Evolutionary conservation across 2,113 vertebrate species (phyloP), one percentile per base, ranked within the genome.

Genomic region (Arenaria interpres): DNA sequence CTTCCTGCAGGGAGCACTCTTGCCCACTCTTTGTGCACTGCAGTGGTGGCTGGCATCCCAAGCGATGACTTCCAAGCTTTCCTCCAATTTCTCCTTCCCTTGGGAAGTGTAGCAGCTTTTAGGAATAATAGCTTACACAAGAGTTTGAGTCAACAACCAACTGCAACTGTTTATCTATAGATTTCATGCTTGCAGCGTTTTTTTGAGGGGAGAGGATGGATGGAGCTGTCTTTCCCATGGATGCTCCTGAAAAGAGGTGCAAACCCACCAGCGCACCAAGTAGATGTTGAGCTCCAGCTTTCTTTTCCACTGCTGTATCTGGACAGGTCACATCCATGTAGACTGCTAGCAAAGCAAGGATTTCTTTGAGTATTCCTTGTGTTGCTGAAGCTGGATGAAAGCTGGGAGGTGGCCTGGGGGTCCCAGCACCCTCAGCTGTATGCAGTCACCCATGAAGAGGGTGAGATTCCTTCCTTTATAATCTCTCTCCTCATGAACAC

Each of bases 1-100:
- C 62, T 30, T 95, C 85, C 96, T 88, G 71, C 88, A 93, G 71
- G 37, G 85, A 85, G 74, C 75, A 79, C 53, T 89, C 96, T 88
- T 95, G 73, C 74, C 89, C 81, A 63, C 91, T 88, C 71, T 63
- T 46, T 82, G 74, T 57, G 18, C 0, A 3, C 53, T 1, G 5
- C 63, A 75, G 48, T 66, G 59, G 12, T 67, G 79, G 53, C 78
- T 91, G 78, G 85, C 75, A 85, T 68, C 82, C 85, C 67, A 71
- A 46, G 59, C 1, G 0, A 84, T 74, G 60, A 59, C 67, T 96
- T 78, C 64, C 5, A 13, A 12, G 6, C n/a, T 82, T 71, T 41
- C 57, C 46, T 85, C 85, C 51, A 51, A 45, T 88, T 90, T 93
- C 71, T 91, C 32, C 59, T 93, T 62, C 53, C 71, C 50, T 66